These are phyloP conservation scores for Chelonus formosanus DNA, from an alignment of 2,888 invertebrate genomes.

Conservation along the genomic window DNA sequence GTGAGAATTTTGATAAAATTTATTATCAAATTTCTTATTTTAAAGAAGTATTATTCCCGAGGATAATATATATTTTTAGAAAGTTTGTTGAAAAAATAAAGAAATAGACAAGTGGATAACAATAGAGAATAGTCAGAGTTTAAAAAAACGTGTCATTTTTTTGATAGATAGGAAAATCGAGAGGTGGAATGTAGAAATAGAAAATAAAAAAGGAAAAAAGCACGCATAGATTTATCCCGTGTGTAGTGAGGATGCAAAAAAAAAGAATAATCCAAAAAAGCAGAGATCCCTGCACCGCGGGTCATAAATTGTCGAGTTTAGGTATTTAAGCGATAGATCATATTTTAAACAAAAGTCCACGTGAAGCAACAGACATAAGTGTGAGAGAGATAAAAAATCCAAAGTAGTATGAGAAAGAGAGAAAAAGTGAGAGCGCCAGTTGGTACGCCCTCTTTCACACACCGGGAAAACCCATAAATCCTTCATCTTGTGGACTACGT, in stretches of 20 bases:
- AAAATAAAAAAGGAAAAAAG: slow-evolving; percentile 25
- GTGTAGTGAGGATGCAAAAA: slow-evolving; percentile 21
- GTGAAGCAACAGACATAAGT: slow-evolving; percentile 35
- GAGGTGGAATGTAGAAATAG: slow-evolving; percentile 13
- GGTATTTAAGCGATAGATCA: slow-evolving; percentile 64
- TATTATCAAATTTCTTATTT: too few relatives aligned
- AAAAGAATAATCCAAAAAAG: slow-evolving; percentile 36
- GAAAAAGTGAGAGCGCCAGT: slow-evolving; percentile 38
- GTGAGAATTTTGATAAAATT: too few relatives aligned
- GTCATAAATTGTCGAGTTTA: slow-evolving; percentile 60
- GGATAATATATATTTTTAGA: slow-evolving; percentile 30
- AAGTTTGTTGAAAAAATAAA: slow-evolving; percentile 58
- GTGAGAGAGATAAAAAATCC: slow-evolving; percentile 14
- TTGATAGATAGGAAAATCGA: slow-evolving; percentile 31
- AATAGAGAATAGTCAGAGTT: slow-evolving; percentile 32
- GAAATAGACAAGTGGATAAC: slow-evolving; percentile 46
- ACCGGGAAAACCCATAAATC: slow-evolving; percentile 60
- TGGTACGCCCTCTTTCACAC: slow-evolving; percentile 50
- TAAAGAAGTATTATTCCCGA: slow-evolving; percentile 6
- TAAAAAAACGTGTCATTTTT: slow-evolving; percentile 50
- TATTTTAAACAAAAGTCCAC: slow-evolving; percentile 63
- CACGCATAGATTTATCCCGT: slow-evolving; percentile 25
- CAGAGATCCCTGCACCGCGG: slow-evolving; percentile 41
- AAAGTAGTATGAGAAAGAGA: slow-evolving; percentile 35
- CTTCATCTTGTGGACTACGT: slow-evolving; percentile 53